Base-by-base conservation (phyloP, 1,140 invertebrate genomes). In the Sminthurinus signatus region DNA sequence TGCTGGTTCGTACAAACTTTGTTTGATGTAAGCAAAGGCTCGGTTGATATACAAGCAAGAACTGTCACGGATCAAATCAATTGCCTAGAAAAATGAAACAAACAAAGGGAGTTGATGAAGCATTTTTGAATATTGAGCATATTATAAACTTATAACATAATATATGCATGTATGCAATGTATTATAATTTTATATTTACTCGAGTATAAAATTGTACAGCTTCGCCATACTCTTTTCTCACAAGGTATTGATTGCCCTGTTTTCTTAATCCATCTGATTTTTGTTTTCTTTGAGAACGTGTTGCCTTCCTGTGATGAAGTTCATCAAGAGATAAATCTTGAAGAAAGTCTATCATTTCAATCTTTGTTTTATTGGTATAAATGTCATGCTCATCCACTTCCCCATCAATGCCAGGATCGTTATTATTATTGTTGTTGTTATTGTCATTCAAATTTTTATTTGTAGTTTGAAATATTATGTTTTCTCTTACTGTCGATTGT, bases 11-110 rank as follows among this genome's bases (percentile, higher is more conserved):
- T 79, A 85, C 17, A 84, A 76, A 62, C 78, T 78, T 1, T 88
- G 75, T 68, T 83, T 82, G 59, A 87, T 83, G 57, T 83, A 82
- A 12, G 84, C 85, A 17, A 89, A 75, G 14, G 86, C 85, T 64
- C 88, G 79, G 73, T 89, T 88, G 59, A 84, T 87, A 76, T 88
- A 90, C 0, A 89, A 74, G 55, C 87, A 79, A 0, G 82, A 76
- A 67, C 86, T 87, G 72, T 89, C 86, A 74, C 83, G 86, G 27
- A 88, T 77, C 67, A 85, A 82, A 52, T 87, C 85, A n/a, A 90
- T 80, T 0, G 87, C 88, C 79, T 80, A 62, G 10, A 52, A 25
- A 64, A 5, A 42, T 25, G n/a, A n/a, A n/a, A 17, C 2, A 61
- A 42, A 8, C 8, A 23, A 10, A 29, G 17, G 15, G 15, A n/a